Evolutionary conservation across 2,888 invertebrate species (phyloP).

Genomic region (Hyppa rectilinea): DNA sequence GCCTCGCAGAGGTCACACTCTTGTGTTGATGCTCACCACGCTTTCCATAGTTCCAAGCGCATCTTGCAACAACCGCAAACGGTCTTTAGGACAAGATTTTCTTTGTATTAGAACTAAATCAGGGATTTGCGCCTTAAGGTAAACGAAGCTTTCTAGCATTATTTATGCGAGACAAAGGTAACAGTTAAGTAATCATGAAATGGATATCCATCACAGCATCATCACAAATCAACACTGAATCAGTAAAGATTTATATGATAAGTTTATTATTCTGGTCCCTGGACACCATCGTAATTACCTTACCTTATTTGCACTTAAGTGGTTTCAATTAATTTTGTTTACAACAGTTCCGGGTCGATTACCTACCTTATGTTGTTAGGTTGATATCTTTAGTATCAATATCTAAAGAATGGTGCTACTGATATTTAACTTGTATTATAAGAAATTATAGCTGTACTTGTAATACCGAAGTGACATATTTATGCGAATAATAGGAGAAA

Average conservation of each 20-base stretch:
- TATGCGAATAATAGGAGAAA: slow-evolving; percentile 83
- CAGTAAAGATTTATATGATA: not conserved
- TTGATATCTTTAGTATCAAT: slow-evolving; percentile 39
- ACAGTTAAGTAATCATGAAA: not conserved
- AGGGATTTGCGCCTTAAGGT: not conserved
- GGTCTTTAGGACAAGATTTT: slow-evolving; percentile 29
- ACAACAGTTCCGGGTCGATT: slow-evolving; percentile 53
- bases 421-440: slow-evolving; percentile 58
- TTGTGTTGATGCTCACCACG: slow-evolving; percentile 84
- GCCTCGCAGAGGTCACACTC: slow-evolving; percentile 87
- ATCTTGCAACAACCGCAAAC: slow-evolving; percentile 47
- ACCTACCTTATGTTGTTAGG: slow-evolving; percentile 24
- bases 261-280: slow-evolving; percentile 17
- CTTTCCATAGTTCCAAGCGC: slow-evolving; percentile 76
- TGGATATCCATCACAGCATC: not conserved
- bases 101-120: slow-evolving; percentile 10
- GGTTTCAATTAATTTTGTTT: slow-evolving; percentile 43
- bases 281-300: slow-evolving; percentile 31
- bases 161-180: not conserved
- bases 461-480: slow-evolving; percentile 77
- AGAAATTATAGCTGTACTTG: slow-evolving; percentile 70
- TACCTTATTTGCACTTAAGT: slow-evolving; percentile 34
- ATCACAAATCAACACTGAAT: not conserved
- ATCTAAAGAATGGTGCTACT: slow-evolving; percentile 49
- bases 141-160: not conserved